phyloP scores from a whole-genome alignment of 2,888 invertebrate genomes.

The Epirrita christyi region DNA sequence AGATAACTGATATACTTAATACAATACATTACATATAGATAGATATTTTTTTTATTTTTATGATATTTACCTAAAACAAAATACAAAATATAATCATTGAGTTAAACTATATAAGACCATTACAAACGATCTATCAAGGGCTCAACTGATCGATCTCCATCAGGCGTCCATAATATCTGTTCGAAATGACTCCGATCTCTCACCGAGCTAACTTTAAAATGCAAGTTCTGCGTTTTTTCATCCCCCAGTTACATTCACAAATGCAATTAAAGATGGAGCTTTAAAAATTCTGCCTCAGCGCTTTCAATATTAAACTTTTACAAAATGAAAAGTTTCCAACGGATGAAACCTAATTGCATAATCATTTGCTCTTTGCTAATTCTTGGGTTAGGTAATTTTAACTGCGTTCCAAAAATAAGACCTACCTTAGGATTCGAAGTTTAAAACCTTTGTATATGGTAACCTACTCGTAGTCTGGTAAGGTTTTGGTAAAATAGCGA shows the following conservation, averaged over 20 bases:
- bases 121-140: too few relatives aligned
- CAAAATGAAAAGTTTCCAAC: constrained; percentile 22
- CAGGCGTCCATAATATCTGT: too few relatives aligned
- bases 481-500: too few relatives aligned
- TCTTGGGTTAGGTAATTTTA: neutral
- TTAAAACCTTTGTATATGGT: neutral
- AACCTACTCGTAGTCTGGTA: too few relatives aligned
- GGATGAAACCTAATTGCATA: constrained; percentile 26
- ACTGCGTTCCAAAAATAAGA: neutral
- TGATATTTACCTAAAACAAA: too few relatives aligned
- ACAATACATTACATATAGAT: too few relatives aligned
- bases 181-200: neutral
- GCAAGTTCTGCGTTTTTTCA: constrained; percentile 31
- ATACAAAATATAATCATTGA: too few relatives aligned
- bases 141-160: too few relatives aligned
- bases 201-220: constrained; percentile 25
- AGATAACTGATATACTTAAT: too few relatives aligned
- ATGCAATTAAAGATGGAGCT: constrained; percentile 42
- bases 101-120: too few relatives aligned
- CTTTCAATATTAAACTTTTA: constrained; percentile 41
- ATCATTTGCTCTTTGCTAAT: constrained; percentile 13
- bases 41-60: too few relatives aligned
- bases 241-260: constrained; percentile 30
- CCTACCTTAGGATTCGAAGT: neutral
- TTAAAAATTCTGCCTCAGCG: constrained; percentile 39